Evolutionary conservation across 2,113 vertebrate species (phyloP), one percentile per base, ranked within the genome.

Genomic region (Pseudolaguvia tuberculata): DNA sequence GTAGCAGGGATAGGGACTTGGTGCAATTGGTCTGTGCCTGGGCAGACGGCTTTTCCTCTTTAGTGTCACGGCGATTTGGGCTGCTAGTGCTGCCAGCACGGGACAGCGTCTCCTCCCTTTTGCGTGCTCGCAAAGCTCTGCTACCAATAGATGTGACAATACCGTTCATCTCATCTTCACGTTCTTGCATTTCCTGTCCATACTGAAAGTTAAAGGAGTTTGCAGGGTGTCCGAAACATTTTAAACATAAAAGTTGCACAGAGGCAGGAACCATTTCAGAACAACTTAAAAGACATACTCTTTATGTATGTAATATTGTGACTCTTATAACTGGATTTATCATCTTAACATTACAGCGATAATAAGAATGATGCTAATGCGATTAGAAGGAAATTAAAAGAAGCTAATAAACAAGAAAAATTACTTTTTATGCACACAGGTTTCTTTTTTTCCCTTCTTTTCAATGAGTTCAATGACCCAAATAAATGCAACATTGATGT

Each of bases 131-230:
- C 65, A 59, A 77, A 62, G 84, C 61, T 23, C 87, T 84, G 20
- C 85, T 91, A 73, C 91, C 71, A 18, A 92, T 89, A 69, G 93
- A 92, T 83, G 88, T 90, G 83, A 94, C 20, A 12, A 91, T 87
- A 78, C 92, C 91, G 29, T 93, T 93, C 83, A 89, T 92, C 59
- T 93, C 93, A 9, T 92, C 90, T 25, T 94, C 91, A 0, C 90
- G 85, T 69, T 88, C 87, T 61, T 87, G 79, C 78, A 92, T 80
- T 45, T 87, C 87, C 75, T 91, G 90, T 29, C 85, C 80, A 5
- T 91, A 91, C 90, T 91, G 73, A 5, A 17, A 70, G n/a, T n/a
- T n/a, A n/a, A n/a, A n/a, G n/a, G n/a, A n/a, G 35, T 21, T 39
- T 13, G 10, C 15, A 6, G 35, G 2, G 12, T 45, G n/a, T 15